Evolutionary conservation across 2,888 invertebrate species (phyloP), one percentile per base, ranked within the genome.

Genomic region (Ennomos fuscantarius): DNA sequence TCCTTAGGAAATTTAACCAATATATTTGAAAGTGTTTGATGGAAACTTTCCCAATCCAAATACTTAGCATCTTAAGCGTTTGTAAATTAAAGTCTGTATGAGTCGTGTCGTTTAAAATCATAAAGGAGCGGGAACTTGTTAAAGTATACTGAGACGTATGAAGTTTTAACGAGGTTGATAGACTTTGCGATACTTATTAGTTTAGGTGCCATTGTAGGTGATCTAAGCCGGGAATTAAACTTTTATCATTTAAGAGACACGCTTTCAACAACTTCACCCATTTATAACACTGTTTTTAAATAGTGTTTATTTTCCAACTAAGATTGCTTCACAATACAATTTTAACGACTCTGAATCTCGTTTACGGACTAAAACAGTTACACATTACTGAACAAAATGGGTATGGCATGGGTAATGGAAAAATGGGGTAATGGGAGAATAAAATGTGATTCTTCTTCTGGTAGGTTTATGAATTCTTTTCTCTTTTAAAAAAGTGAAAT

Each of bases 91-190:
- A 72, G 63, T 60, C 51, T 56, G 68, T 68, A 24, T 24, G 24
- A 24, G 24, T 24, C 24, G 6, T 71, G 72, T 69, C 76, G 73
- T 71, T 72, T 80, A 72, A 76, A 81, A 79, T 81, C 68, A 75
- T 70, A 70, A 70, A 72, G 71, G 73, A 73, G 69, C 63, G 70
- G 64, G 71, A 76, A 74, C 79, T 79, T 78, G 80, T 79, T 81
- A 81, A 79, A 82, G 74, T 80, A 77, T 79, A 74, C 71, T 70
- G 66, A 72, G 73, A 73, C 74, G 83, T 76, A 76, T 77, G 77
- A 84, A 84, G 81, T 84, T 84, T 78, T 84, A 84, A 84, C 84
- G 77, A 84, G 81, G 68, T 70, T 68, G 71, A 68, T 77, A 64
- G 71, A 75, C 70, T 74, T 71, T 66, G 68, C 66, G 64, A 65